Evolutionary conservation across 2,888 invertebrate species (phyloP).

Genomic region (Ophion ellenae): DNA sequence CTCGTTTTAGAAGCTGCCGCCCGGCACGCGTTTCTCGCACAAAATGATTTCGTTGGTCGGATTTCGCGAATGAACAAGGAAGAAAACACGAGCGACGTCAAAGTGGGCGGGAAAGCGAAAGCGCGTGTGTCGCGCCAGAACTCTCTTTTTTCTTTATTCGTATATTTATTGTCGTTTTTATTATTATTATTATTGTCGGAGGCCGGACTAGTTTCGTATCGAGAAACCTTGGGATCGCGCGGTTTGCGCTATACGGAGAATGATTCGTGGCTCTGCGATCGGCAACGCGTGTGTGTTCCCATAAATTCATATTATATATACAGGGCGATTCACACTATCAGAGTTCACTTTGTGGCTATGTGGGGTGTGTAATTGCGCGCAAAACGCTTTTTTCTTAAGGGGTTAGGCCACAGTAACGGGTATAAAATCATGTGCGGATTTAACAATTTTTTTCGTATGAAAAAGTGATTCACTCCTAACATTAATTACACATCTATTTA

Average conservation of each 20-base stretch:
- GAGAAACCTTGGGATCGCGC: background rate
- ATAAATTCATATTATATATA: background rate
- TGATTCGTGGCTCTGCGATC: background rate
- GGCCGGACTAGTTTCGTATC: constrained; percentile 1
- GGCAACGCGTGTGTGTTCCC: background rate
- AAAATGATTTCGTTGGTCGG: constrained; percentile 49
- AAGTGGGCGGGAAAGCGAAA: constrained; percentile 58
- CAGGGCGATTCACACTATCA: background rate
- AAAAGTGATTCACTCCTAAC: too few species aligned
- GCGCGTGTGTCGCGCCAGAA: constrained; percentile 38
- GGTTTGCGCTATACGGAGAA: background rate
- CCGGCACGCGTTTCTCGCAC: background rate
- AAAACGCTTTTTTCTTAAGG: too few species aligned
- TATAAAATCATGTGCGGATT: too few species aligned
- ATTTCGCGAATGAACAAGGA: constrained; percentile 38
- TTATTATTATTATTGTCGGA: constrained; percentile 29
- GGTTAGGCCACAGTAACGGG: too few species aligned
- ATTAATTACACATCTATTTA: too few species aligned
- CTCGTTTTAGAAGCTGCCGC: constrained; percentile 29
- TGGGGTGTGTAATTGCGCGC: background rate
- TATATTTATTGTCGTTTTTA: constrained; percentile 1
- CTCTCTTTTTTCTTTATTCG: constrained; percentile 46
- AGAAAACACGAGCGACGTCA: constrained; percentile 18
- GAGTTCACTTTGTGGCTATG: background rate
- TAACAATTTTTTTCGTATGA: too few species aligned